phyloP scores from a whole-genome alignment of 2,888 invertebrate species.

The Drosophila bunnanda region DNA sequence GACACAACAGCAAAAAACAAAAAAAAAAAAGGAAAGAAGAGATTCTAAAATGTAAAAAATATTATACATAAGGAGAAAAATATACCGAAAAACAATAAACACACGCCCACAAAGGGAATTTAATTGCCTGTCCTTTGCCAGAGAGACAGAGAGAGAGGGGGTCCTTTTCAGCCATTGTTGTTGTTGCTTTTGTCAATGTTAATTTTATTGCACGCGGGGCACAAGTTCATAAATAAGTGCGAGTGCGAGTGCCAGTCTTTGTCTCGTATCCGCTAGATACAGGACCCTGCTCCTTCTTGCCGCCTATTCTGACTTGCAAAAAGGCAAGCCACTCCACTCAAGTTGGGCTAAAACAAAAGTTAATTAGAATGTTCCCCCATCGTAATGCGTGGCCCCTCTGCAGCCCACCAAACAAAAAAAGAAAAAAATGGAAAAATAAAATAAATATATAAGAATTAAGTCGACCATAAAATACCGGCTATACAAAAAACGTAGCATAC shows the following conservation, averaged over 20 bases:
- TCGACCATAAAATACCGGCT: constrained; percentile 7
- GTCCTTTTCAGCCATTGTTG: constrained; percentile 35
- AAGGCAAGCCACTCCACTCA: constrained; percentile 59
- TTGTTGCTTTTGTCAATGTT: constrained; percentile 70
- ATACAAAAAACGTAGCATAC: neutral
- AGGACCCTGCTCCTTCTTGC: constrained; percentile 22
- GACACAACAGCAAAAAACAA: constrained; percentile 13
- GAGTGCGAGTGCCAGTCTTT: constrained; percentile 35
- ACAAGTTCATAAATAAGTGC: constrained; percentile 74
- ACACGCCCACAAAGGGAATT: constrained; percentile 62
- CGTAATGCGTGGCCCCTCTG: constrained; percentile 68
- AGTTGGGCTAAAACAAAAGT: constrained; percentile 79
- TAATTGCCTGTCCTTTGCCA: constrained; percentile 64
- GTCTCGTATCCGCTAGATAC: constrained; percentile 54
- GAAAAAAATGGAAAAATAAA: constrained; percentile 18
- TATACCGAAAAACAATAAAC: constrained; percentile 42
- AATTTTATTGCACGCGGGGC: constrained; percentile 66
- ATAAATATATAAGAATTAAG: neutral
- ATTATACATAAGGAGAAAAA: constrained; percentile 37
- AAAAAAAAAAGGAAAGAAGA: constrained; percentile 27
- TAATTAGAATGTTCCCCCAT: constrained; percentile 75
- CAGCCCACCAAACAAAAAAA: constrained; percentile 41
- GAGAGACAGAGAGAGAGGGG: constrained; percentile 33
- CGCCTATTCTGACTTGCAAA: constrained; percentile 46
- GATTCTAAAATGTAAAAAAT: constrained; percentile 30